These are phyloP conservation scores for Petroica traversi DNA, from an alignment of 2,113 vertebrate species.

Conservation along the genomic window DNA sequence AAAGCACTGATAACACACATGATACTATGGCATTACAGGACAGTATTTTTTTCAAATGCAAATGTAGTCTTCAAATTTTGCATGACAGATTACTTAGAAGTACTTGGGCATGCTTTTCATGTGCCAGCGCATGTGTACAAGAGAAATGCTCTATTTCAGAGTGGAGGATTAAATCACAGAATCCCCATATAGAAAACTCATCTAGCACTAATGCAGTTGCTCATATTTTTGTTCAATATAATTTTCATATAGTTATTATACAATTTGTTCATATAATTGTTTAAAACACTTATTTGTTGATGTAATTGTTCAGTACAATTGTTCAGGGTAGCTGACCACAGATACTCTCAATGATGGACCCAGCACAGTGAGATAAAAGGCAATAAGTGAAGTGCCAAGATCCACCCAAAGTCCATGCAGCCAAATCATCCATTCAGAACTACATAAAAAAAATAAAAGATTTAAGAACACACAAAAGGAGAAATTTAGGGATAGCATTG, in stretches of 20 bases:
- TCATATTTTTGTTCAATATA: not conserved
- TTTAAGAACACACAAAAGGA: not conserved
- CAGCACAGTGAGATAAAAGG: not conserved
- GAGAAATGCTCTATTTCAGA: not conserved
- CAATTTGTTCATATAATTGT: not conserved
- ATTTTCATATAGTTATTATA: not conserved
- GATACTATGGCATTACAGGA: not conserved
- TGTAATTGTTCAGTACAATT: not conserved
- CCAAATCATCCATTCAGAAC: not conserved
- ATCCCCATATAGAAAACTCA: not conserved
- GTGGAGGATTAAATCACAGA: not conserved
- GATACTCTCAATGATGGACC: too few species aligned
- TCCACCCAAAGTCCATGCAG: accelerated
- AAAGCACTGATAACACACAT: not conserved
- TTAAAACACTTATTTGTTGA: too few species aligned
- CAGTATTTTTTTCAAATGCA: not conserved
- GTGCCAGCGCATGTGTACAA: not conserved
- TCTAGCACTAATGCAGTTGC: not conserved
- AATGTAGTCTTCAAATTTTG: not conserved
- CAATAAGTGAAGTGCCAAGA: not conserved
- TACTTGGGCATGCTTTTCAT: not conserved
- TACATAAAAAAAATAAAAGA: not conserved
- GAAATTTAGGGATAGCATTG: not conserved
- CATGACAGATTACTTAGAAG: not conserved
- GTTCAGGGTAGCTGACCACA: not conserved